These are phyloP conservation scores for Teleopsis dalmanni DNA, from an alignment of 1,140 invertebrate genomes.

Conservation along the genomic window DNA sequence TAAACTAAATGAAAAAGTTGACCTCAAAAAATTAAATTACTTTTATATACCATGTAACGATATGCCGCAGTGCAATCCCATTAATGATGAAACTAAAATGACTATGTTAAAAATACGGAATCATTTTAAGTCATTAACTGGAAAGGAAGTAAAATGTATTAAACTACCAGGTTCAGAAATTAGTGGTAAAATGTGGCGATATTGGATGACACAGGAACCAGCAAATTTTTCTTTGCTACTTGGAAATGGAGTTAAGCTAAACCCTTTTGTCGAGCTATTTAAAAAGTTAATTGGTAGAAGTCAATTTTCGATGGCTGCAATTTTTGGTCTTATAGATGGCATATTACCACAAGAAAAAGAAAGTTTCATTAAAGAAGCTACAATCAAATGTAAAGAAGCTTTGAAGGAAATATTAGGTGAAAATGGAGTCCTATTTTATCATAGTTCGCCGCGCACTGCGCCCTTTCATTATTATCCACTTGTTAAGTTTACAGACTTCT, in stretches of 20 bases:
- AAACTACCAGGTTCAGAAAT: slow-evolving; percentile 54
- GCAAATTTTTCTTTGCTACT: slow-evolving; percentile 55
- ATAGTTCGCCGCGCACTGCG: slow-evolving; percentile 72
- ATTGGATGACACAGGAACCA: slow-evolving; percentile 65
- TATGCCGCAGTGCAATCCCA: slow-evolving; percentile 60
- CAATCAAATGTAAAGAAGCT: slow-evolving; percentile 51
- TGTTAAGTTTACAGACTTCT: slow-evolving; percentile 77
- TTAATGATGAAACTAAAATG: slow-evolving; percentile 59
- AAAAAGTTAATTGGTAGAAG: slow-evolving; percentile 53
- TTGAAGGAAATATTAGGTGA: slow-evolving; percentile 63
- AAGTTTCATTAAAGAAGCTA: slow-evolving; percentile 56
- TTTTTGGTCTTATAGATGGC: slow-evolving; percentile 58
- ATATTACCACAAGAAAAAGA: slow-evolving; percentile 55
- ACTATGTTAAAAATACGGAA: slow-evolving; percentile 51
- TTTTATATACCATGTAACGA: slow-evolving; percentile 69
- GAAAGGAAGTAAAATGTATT: slow-evolving; percentile 35
- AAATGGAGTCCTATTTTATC: slow-evolving; percentile 79
- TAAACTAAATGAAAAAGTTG: slow-evolving; percentile 49
- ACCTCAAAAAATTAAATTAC: slow-evolving; percentile 62
- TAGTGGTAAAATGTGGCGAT: slow-evolving; percentile 61
- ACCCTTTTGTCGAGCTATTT: slow-evolving; percentile 49
- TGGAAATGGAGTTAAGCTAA: slow-evolving; percentile 52
- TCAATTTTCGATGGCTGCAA: slow-evolving; percentile 57
- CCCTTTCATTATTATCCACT: slow-evolving; percentile 77
- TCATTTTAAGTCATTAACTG: slow-evolving; percentile 25